Percentiles rank a stretch among this genome's conserved stretches.
Evolutionary conservation across 1,140 invertebrate species (phyloP).

Genomic region (Gonatopus flavifemur): DNA sequence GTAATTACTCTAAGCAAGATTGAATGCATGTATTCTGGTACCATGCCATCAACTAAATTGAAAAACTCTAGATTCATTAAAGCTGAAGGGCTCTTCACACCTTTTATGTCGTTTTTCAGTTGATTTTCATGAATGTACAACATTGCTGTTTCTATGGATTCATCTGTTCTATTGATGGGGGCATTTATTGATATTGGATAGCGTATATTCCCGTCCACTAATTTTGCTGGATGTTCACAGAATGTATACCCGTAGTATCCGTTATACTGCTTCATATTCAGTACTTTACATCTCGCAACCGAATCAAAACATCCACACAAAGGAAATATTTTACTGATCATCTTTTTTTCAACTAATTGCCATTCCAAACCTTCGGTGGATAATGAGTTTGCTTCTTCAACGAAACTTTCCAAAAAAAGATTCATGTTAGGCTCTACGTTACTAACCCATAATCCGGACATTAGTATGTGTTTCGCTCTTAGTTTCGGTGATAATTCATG

Average conservation of each 20-base stretch:
- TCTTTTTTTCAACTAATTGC: not conserved
- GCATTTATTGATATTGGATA: not conserved
- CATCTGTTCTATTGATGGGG: constrained; percentile 8
- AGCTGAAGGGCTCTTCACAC: not conserved
- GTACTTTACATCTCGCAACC: constrained; percentile 3
- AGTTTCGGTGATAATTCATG: constrained; percentile 16
- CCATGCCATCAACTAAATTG: not conserved
- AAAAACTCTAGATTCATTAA: not conserved
- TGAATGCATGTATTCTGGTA: not conserved
- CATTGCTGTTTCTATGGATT: constrained; percentile 9
- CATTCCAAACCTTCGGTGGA: constrained; percentile 1
- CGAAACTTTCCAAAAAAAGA: constrained; percentile 13
- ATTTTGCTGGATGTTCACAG: constrained; percentile 16
- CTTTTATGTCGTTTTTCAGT: not conserved
- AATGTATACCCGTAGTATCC: constrained; percentile 20
- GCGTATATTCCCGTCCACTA: constrained; percentile 2
- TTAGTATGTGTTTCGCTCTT: constrained; percentile 13
- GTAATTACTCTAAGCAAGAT: not conserved
- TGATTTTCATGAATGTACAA: not conserved
- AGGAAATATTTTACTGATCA: constrained; percentile 8
- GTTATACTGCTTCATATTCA: constrained; percentile 24
- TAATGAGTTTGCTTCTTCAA: constrained; percentile 7
- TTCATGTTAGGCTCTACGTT: constrained; percentile 17
- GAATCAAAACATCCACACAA: constrained; percentile 17
- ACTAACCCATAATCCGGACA: constrained; percentile 14